phyloP scores from a whole-genome alignment of 2,888 invertebrate genomes.

The Dryadula phaetusa region DNA sequence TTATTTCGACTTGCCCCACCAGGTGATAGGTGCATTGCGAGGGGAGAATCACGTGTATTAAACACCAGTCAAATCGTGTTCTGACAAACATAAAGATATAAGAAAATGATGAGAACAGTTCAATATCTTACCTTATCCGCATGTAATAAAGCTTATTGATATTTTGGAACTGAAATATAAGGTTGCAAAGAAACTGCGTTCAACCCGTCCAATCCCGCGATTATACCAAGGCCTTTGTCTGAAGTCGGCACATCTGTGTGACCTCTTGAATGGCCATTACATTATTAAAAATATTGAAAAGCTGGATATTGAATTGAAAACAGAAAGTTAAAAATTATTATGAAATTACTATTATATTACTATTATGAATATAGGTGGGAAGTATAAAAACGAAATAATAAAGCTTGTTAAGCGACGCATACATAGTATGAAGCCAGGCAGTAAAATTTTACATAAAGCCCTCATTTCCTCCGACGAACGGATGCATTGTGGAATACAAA shows the following conservation, averaged over 20 bases:
- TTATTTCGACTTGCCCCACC: slow-evolving; percentile 60
- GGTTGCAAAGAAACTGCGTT: slow-evolving; percentile 63
- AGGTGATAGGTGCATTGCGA: slow-evolving; percentile 77
- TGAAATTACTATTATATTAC: background rate
- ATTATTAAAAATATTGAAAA: slow-evolving; percentile 53
- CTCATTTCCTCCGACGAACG: slow-evolving; percentile 73
- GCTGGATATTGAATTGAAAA: slow-evolving; percentile 41
- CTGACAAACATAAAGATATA: slow-evolving; percentile 46
- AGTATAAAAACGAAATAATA: slow-evolving; percentile 24
- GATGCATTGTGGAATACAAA: slow-evolving; percentile 61
- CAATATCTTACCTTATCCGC: slow-evolving; percentile 29
- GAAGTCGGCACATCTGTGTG: slow-evolving; percentile 72
- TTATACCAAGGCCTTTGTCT: slow-evolving; percentile 67
- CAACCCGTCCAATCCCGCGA: slow-evolving; percentile 63
- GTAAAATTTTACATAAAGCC: slow-evolving; percentile 65
- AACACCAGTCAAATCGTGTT: slow-evolving; percentile 59
- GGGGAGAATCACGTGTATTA: slow-evolving; percentile 69
- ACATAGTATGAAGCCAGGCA: slow-evolving; percentile 48
- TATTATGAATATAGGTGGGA: background rate
- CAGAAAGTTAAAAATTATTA: slow-evolving; percentile 14
- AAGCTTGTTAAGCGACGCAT: slow-evolving; percentile 33
- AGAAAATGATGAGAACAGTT: slow-evolving; percentile 2
- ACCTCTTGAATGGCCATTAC: slow-evolving; percentile 60
- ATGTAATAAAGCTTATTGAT: background rate
- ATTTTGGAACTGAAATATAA: slow-evolving; percentile 34